Conservation (phyloP, 92 coral and sea anemone species). For the Siderastrea siderea region DNA sequence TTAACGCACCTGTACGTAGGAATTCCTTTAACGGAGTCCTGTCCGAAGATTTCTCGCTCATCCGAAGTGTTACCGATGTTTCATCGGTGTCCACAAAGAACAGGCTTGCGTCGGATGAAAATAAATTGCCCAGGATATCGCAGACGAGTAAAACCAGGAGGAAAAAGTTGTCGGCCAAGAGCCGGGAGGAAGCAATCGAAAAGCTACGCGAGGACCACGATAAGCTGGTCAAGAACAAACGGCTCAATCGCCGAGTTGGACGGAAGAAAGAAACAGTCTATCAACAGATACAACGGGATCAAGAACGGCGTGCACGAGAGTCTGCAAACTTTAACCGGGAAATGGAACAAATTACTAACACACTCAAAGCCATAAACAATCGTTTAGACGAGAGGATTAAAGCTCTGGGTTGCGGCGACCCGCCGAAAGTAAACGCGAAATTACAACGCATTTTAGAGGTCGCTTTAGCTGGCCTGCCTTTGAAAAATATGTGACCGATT, state of each 20-base stretch:
- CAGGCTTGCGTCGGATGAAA: not conserved
- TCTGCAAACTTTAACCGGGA: constrained; percentile 39
- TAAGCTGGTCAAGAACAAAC: constrained; percentile 14
- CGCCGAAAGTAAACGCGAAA: constrained; percentile 26
- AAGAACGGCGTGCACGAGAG: constrained; percentile 26
- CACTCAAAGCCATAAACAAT: constrained; percentile 51
- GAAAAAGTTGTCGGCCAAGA: not conserved
- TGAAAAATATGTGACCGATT: not conserved
- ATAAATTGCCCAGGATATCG: constrained; percentile 14
- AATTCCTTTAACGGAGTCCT: constrained; percentile 15
- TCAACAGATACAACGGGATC: constrained; percentile 35
- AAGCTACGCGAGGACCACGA: constrained; percentile 8
- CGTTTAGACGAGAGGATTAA: constrained; percentile 62
- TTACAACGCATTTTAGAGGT: constrained; percentile 25
- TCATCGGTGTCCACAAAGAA: not conserved
- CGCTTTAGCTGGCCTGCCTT: constrained; percentile 33
- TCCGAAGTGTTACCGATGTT: constrained; percentile 21
- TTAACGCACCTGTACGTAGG: not conserved
- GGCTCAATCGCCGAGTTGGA: not conserved
- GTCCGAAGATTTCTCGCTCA: not conserved
- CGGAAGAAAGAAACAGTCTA: constrained; percentile 21
- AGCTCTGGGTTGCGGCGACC: constrained; percentile 26
- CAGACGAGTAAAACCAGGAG: constrained; percentile 7
- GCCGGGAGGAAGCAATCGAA: constrained; percentile 31
- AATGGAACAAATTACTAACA: constrained; percentile 58